Evolutionary conservation across 92 coral and sea anemone genomes (phyloP).

Genomic region (Pocillopora grandis): DNA sequence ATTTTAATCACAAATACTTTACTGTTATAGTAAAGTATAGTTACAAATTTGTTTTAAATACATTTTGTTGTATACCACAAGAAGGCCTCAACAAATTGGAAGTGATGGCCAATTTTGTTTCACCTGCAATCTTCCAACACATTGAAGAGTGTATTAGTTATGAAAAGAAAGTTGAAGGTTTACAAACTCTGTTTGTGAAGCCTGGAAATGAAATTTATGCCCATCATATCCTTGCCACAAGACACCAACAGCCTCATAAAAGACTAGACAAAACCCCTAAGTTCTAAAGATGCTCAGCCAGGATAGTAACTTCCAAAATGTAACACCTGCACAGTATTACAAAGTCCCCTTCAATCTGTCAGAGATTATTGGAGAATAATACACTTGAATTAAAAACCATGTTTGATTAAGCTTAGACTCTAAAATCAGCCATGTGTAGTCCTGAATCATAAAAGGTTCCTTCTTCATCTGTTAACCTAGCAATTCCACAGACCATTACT

Average conservation of each 20-base stretch:
- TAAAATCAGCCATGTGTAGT: background rate
- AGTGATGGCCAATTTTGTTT: too few relatives aligned
- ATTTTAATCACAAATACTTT: too few relatives aligned
- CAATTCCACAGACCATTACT: slow-evolving; percentile 2
- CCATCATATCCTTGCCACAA: slow-evolving; percentile 43
- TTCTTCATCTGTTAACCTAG: slow-evolving; percentile 29
- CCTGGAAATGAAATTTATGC: slow-evolving; percentile 27
- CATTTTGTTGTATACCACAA: too few relatives aligned
- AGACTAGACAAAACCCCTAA: background rate
- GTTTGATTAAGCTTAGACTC: slow-evolving; percentile 52
- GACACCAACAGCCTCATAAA: slow-evolving; percentile 32
- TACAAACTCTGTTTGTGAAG: background rate
- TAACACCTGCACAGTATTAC: slow-evolving; percentile 45
- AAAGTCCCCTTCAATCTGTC: slow-evolving; percentile 45
- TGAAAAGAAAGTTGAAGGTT: too few relatives aligned
- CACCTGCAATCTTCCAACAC: too few relatives aligned
- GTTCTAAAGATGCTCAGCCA: slow-evolving; percentile 32
- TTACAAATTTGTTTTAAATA: too few relatives aligned
- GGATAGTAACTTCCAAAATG: slow-evolving; percentile 38
- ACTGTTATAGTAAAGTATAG: too few relatives aligned
- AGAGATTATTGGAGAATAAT: slow-evolving; percentile 31
- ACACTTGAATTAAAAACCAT: slow-evolving; percentile 31
- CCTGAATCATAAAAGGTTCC: background rate
- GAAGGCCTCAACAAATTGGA: too few relatives aligned
- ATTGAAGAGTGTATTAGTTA: too few relatives aligned